Percentiles rank a stretch among this genome's conserved stretches.
Conservation (phyloP, 2,888 invertebrate genomes). For the Agrotis ipsilon region DNA sequence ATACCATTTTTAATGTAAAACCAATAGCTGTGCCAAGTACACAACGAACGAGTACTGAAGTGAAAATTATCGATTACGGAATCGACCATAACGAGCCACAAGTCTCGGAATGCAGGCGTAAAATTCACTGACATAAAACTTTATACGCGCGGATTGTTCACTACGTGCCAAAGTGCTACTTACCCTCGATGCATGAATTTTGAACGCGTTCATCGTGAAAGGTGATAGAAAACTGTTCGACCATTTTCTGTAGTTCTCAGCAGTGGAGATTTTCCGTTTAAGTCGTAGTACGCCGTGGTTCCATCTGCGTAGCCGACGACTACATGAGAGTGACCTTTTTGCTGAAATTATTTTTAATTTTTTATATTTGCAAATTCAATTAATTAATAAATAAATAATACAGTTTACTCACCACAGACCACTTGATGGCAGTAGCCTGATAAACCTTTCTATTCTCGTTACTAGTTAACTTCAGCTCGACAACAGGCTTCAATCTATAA, state of each 20-base stretch:
- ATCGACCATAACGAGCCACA: conserved; percentile 25
- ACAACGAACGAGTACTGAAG: conserved; percentile 29
- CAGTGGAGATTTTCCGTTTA: conserved; percentile 89
- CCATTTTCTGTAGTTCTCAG: conserved; percentile 81
- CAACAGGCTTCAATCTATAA: conserved; percentile 86
- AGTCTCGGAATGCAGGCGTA: conserved; percentile 36
- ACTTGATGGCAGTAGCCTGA: conserved; percentile 89
- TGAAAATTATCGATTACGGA: conserved; percentile 46
- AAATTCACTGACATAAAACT: conserved; percentile 46
- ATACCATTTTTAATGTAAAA: conserved; percentile 4
- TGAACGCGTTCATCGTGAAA: conserved; percentile 92
- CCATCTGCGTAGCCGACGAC: conserved; percentile 94
- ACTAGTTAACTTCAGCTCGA: conserved; percentile 81
- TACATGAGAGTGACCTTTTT: conserved; percentile 89
- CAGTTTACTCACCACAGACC: conserved; percentile 85
- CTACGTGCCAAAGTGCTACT: conserved; percentile 41
- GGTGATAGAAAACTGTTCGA: conserved; percentile 89
- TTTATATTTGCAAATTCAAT: background rate
- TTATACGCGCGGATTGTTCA: conserved; percentile 27
- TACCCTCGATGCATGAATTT: conserved; percentile 91
- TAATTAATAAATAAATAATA: background rate
- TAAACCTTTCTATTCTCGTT: conserved; percentile 68
- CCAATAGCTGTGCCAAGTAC: conserved; percentile 26
- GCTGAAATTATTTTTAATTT: conserved; percentile 72
- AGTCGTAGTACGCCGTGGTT: conserved; percentile 92